Evolutionary conservation across 1,140 invertebrate genomes (phyloP), one percentile per base, ranked within the genome.

Genomic region (Lepidurus packardi): DNA sequence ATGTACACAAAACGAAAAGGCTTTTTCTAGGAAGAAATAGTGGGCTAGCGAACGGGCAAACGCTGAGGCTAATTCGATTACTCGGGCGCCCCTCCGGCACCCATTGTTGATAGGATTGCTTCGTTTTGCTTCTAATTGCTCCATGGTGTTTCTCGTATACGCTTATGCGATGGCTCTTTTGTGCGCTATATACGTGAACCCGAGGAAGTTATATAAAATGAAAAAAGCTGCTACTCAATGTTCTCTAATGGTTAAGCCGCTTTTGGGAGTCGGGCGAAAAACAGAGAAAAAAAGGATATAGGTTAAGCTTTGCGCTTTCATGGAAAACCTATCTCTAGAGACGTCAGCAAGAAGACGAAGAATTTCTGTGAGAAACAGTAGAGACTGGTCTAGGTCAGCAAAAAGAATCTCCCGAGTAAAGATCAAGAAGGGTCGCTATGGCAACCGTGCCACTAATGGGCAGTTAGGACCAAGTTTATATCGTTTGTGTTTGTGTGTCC

Each of bases 381-480:
- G 21, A 65, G 53, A 65, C 53, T 13, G 21, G 53, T 65, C 16
- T 65, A 65, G 53, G 53, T 65, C 53, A 65, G 53, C 53, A 65
- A 65, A 65, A 65, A 65, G 53, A 65, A 65, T 21, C 53, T 65
- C 53, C 53, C 9, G 53, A 65, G 53, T 65, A 65, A 65, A 65
- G 53, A 65, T 65, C 53, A 65, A 65, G 53, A n/a, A 65, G 53
- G 53, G 21, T 65, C 53, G 16, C 53, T 65, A 65, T 65, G 53
- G 53, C 53, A 65, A 65, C 53, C 53, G 53, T 65, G 53, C 53
- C 16, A 21, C 53, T 65, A 65, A 65, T 65, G 53, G 53, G 53
- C 53, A 65, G 53, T 65, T 65, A 65, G 53, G 53, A 65, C 16
- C 53, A 65, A 65, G 53, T 65, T 65, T 65, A 65, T 65, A 65